Base-by-base conservation (phyloP, 2,797 vertebrate species). In the Pangasius djambal region DNA sequence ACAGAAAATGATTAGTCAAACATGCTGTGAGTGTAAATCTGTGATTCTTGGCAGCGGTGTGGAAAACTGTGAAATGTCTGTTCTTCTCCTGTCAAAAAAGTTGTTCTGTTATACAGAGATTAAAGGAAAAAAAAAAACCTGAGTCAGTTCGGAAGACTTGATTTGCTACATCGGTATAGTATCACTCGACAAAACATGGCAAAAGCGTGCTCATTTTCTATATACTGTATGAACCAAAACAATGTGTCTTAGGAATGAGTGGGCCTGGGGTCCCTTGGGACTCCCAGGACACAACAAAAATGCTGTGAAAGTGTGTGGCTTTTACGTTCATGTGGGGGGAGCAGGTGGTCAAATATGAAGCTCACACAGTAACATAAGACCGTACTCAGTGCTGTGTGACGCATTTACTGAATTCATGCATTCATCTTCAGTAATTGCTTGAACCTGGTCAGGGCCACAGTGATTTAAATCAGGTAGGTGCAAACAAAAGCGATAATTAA, bases 1-100 rank as follows among this genome's bases (percentile, higher is more conserved):
- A 18, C 77, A 34, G 77, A 79, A 34, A 79, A 55, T 63, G 69
- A 88, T 74, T 83, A 88, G 10, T 63, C 69, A 77, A 40, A 77
- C 31, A 72, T 77, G 20, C 69, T 87, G 25, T 70, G 13, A 83
- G 22, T 74, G 37, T 83, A 74, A 69, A 70, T 52, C 31, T 63
- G 50, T 79, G 50, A 55, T 52, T 55, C 28, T 34, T 79, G 40
- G 44, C 74, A 77, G 44, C 25, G 28, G 22, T 75, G 10, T 48
- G 10, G 40, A 18, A 79, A 55, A 55, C 3, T 55, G 15, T 55
- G n/a, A 78, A 31, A 70, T 8, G 16, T 70, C 67, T 18, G 13
- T 57, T 57, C 15, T 63, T 63, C 25, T 25, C 7, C 6, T 28
- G 22, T 63, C 59, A 31, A 72, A 67, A n/a, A 78, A 8, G 16